Percentiles rank a stretch among this genome's conserved stretches.
Evolutionary conservation across 2,113 vertebrate species (phyloP).

Genomic region (Corythornis vintsioides): DNA sequence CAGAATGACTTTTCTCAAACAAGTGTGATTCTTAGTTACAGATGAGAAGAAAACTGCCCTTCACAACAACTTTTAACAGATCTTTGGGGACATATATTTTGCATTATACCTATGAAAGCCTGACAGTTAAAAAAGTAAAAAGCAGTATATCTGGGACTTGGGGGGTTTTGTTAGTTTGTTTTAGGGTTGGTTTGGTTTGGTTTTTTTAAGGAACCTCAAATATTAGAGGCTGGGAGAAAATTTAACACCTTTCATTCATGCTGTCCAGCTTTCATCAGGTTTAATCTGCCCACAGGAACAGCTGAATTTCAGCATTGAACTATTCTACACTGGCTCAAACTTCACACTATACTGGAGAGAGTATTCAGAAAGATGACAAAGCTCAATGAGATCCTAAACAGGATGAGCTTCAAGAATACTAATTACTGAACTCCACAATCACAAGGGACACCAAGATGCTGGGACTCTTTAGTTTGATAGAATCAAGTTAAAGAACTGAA

Average conservation of each 20-base stretch:
- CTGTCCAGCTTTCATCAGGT: not conserved
- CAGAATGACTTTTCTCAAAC: not conserved
- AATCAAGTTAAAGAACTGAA: not conserved
- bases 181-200: not conserved
- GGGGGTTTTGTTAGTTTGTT: too few relatives aligned
- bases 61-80: not conserved
- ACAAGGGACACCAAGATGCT: not conserved
- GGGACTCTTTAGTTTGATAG: not conserved
- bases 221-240: not conserved
- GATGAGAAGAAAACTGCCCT: not conserved
- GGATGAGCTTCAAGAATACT: not conserved
- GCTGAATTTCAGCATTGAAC: not conserved
- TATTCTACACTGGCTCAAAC: not conserved
- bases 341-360: not conserved
- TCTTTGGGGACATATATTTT: not conserved
- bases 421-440: not conserved
- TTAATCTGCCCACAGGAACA: not conserved
- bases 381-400: not conserved
- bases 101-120: not conserved
- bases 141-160: not conserved
- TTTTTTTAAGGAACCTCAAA: not conserved
- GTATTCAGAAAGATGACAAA: not conserved
- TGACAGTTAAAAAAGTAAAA: not conserved
- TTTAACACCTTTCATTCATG: not conserved
- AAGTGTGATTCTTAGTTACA: not conserved